A percentile compares a stretch with the other conserved stretches of the same genome.
phyloP scores from a whole-genome alignment of 1,140 invertebrate species.

The Bombus ignitus region DNA sequence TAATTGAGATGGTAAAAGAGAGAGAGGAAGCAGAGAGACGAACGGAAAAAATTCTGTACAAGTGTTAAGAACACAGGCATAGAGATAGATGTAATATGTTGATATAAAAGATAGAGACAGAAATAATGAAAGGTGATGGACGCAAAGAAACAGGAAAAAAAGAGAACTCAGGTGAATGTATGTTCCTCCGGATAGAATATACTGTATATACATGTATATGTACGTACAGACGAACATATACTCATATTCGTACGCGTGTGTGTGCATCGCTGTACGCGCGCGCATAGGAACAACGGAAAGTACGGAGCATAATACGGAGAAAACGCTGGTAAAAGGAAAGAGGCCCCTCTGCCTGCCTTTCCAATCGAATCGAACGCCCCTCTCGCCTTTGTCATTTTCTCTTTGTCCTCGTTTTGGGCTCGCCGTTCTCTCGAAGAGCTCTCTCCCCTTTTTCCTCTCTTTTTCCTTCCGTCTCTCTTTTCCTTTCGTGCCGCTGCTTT shows the following conservation, averaged over 20 bases:
- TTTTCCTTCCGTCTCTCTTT: slow-evolving; percentile 39
- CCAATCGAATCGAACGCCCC: slow-evolving; percentile 76
- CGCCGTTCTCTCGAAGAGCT: slow-evolving; percentile 55
- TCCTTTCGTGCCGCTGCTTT: slow-evolving; percentile 26
- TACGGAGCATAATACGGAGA: slow-evolving; percentile 75
- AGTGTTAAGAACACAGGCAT: slow-evolving; percentile 19
- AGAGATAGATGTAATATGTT: too few relatives aligned
- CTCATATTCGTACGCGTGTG: background rate
- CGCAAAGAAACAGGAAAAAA: slow-evolving; percentile 50
- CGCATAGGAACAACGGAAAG: slow-evolving; percentile 74
- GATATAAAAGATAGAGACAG: slow-evolving; percentile 8
- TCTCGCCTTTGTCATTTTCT: slow-evolving; percentile 79
- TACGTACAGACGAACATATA: too few relatives aligned
- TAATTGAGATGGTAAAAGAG: slow-evolving; percentile 71
- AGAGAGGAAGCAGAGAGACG: slow-evolving; percentile 31
- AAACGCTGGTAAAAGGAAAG: slow-evolving; percentile 79
- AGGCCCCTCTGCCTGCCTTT: slow-evolving; percentile 76
- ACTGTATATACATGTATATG: background rate
- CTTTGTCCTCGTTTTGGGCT: slow-evolving; percentile 75
- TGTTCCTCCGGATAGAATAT: slow-evolving; percentile 16
- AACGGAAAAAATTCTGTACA: slow-evolving; percentile 37
- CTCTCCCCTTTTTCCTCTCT: slow-evolving; percentile 47
- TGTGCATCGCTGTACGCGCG: slow-evolving; percentile 1
- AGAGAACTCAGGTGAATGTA: slow-evolving; percentile 50
- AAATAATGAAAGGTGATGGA: slow-evolving; percentile 43